A percentile compares a stretch with the other conserved stretches of the same genome.
Conservation (phyloP, 2,797 vertebrate species). For the Lateolabrax maculatus region DNA sequence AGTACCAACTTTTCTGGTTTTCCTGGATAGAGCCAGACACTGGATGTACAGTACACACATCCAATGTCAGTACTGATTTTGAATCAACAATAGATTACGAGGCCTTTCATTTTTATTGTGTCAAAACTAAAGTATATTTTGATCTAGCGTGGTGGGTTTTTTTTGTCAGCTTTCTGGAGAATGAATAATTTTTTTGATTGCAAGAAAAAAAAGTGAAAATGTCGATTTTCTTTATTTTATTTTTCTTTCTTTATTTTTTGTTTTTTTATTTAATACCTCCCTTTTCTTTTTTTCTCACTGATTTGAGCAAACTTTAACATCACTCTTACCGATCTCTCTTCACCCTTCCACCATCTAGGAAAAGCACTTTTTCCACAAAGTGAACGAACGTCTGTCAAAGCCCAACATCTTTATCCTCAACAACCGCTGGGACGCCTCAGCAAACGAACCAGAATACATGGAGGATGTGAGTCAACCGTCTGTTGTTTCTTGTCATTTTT, state of each 20-base stretch:
- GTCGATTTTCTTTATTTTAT: no score
- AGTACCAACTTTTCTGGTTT: not conserved
- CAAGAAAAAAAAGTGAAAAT: no score
- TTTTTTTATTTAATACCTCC: no score
- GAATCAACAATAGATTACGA: not conserved
- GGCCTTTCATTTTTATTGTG: not conserved
- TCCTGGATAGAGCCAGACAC: not conserved
- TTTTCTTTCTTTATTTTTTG: no score
- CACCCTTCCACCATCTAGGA: conserved; percentile 83
- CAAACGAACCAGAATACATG: conserved; percentile 98
- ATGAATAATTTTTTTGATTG: no score
- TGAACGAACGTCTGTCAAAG: conserved; percentile 96
- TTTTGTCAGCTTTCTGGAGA: no score
- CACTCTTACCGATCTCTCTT: not conserved
- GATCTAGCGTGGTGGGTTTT: not conserved
- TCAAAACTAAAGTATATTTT: not conserved
- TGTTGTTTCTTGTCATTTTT: not conserved
- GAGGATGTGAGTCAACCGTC: conserved; percentile 91
- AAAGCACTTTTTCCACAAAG: conserved; percentile 99
- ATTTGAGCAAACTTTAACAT: not conserved
- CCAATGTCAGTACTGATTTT: not conserved
- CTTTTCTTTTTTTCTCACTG: no score
- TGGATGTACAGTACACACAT: not conserved
- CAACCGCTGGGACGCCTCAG: conserved; percentile 99
- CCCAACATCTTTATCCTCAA: conserved; percentile 99